Conservation (phyloP, 2,797 vertebrate genomes). For the Pangasius macronema region DNA sequence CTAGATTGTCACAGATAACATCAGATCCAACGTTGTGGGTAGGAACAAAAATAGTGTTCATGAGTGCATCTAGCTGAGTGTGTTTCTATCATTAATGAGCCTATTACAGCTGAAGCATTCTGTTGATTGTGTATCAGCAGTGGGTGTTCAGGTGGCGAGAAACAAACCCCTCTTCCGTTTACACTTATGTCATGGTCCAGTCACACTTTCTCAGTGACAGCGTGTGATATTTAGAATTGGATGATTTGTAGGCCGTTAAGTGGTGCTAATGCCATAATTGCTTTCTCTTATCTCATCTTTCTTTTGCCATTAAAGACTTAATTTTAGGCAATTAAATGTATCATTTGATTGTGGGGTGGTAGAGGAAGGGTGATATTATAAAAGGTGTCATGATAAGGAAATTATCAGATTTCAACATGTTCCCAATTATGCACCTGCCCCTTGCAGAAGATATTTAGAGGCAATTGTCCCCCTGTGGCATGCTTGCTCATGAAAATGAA, state of each 20-base stretch:
- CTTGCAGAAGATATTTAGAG: conserved; percentile 2
- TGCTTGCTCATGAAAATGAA: conserved; percentile 3
- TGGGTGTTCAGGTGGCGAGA: not conserved
- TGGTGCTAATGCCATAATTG: not conserved
- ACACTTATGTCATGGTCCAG: not conserved
- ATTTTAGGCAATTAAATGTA: conserved; percentile 1
- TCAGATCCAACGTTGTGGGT: not conserved
- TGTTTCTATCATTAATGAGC: conserved; percentile 19
- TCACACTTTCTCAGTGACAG: not conserved
- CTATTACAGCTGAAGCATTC: conserved; percentile 13
- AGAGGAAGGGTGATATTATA: conserved; percentile 1
- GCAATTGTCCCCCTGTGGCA: not conserved
- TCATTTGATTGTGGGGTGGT: not conserved
- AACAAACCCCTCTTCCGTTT: not conserved
- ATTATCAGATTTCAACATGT: not conserved
- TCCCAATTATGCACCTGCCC: not conserved
- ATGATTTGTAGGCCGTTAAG: not conserved
- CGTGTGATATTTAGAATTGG: not conserved
- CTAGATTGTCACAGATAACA: not conserved
- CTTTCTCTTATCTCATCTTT: not conserved
- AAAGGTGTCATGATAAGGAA: conserved; percentile 10
- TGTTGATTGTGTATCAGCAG: not conserved
- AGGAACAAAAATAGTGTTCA: not conserved
- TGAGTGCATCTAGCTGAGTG: not conserved
- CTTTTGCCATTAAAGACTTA: not conserved